These are phyloP conservation scores for Mellivora capensis DNA, from an alignment of 2,113 vertebrate species.

Conservation along the genomic window DNA sequence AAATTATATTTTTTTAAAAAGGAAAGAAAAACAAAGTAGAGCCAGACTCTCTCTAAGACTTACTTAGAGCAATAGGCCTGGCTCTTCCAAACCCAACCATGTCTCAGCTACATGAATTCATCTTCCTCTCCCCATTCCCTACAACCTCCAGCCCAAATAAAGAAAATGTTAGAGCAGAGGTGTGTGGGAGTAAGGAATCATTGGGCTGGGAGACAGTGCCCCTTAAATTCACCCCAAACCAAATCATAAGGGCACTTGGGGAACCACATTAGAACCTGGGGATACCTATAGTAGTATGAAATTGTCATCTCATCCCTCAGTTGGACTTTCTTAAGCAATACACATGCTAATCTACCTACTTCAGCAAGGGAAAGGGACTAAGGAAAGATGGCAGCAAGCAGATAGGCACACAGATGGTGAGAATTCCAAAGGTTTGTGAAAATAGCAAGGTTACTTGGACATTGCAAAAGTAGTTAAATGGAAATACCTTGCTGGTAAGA, in stretches of 20 bases:
- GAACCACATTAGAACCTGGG: background rate
- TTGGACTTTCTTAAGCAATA: background rate
- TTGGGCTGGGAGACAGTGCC: accelerated
- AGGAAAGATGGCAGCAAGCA: background rate
- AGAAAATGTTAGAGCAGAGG: background rate
- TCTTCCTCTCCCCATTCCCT: background rate
- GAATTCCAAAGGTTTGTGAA: background rate
- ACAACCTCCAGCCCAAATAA: background rate
- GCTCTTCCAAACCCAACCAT: background rate
- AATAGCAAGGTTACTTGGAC: background rate
- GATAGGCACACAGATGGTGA: background rate
- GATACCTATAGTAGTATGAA: background rate
- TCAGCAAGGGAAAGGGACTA: background rate
- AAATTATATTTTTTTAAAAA: no score
- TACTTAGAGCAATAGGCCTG: background rate
- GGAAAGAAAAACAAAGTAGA: background rate
- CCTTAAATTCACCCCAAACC: background rate
- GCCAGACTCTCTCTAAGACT: background rate
- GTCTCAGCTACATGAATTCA: background rate
- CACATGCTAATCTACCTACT: background rate
- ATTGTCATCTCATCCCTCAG: background rate
- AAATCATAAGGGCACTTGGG: background rate
- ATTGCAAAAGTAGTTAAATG: background rate
- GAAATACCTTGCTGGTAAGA: background rate
- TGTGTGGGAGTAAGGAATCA: background rate